Conservation (phyloP, 2,797 vertebrate genomes). For the Leptatherina wallacei region DNA sequence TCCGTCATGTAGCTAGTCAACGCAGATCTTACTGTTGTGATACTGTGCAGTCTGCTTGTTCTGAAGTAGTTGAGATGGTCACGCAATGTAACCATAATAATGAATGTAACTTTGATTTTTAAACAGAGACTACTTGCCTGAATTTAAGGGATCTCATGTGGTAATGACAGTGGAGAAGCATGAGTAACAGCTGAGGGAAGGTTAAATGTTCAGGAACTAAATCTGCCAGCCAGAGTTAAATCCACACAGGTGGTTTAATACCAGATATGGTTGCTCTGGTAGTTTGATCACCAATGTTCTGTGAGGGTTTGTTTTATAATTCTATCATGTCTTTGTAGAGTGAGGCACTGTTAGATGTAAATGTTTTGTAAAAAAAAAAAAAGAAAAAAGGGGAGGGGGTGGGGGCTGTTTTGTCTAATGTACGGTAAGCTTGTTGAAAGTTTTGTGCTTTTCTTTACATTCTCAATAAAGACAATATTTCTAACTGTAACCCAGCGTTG, state of each 20-base stretch:
- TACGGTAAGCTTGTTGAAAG: conserved; percentile 40
- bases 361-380: conserved; percentile 57
- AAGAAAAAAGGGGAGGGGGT: not conserved
- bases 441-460: conserved; percentile 64
- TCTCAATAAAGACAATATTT: conserved; percentile 74
- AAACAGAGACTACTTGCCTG: conserved; percentile 26
- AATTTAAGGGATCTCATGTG: conserved; percentile 15
- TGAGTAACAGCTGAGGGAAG: conserved; percentile 13
- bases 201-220: conserved; percentile 38
- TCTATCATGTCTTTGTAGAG: conserved; percentile 37
- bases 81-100: conserved; percentile 30
- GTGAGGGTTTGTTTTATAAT: conserved; percentile 56
- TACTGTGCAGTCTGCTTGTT: conserved; percentile 44
- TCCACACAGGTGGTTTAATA: conserved; percentile 13
- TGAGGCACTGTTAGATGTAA: conserved; percentile 52
- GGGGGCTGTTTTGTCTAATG: conserved; percentile 24
- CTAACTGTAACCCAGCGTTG: conserved; percentile 34
- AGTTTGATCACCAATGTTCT: conserved; percentile 40
- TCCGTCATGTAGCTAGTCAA: conserved; percentile 40
- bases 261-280: conserved; percentile 32
- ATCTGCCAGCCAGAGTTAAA: conserved; percentile 20
- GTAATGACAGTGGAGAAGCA: conserved; percentile 21
- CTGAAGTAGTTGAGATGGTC: conserved; percentile 37
- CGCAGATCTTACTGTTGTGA: conserved; percentile 52
- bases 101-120: conserved; percentile 58